phyloP scores from a whole-genome alignment of 2,888 invertebrate species.

The Eustalomyia histrio region DNA sequence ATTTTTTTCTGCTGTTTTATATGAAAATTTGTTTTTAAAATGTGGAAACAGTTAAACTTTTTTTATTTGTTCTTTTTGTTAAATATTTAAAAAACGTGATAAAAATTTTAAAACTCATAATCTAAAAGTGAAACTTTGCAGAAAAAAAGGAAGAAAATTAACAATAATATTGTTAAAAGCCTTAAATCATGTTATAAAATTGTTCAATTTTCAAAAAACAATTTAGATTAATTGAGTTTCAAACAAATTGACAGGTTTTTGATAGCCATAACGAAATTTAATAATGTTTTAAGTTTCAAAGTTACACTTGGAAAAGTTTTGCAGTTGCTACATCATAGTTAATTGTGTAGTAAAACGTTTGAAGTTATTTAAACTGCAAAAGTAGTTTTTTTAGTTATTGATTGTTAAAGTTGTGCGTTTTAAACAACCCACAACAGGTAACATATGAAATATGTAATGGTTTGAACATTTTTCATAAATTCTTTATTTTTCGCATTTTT shows the following conservation, averaged over 20 bases:
- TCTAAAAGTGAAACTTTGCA: background rate
- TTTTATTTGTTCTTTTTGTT: background rate
- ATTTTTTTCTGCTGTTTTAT: background rate
- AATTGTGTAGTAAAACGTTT: too few species aligned
- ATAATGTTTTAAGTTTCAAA: slow-evolving; percentile 27
- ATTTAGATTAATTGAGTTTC: background rate
- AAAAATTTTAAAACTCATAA: slow-evolving; percentile 26
- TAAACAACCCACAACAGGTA: too few species aligned
- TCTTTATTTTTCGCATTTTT: too few species aligned
- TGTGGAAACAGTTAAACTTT: background rate
- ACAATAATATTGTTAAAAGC: background rate
- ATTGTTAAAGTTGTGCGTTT: too few species aligned
- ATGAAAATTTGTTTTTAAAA: background rate
- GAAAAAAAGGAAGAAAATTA: background rate
- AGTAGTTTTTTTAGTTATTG: too few species aligned
- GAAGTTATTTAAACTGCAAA: too few species aligned
- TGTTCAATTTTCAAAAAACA: background rate
- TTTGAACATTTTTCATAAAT: too few species aligned
- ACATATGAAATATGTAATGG: too few species aligned
- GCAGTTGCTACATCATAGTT: too few species aligned
- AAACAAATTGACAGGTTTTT: background rate
- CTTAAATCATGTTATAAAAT: slow-evolving; percentile 6
- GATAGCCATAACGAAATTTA: background rate
- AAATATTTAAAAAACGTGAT: slow-evolving; percentile 22
- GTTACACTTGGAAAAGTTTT: too few species aligned